These are phyloP conservation scores for Catocala nupta DNA, from an alignment of 2,888 invertebrate species.

Conservation along the genomic window DNA sequence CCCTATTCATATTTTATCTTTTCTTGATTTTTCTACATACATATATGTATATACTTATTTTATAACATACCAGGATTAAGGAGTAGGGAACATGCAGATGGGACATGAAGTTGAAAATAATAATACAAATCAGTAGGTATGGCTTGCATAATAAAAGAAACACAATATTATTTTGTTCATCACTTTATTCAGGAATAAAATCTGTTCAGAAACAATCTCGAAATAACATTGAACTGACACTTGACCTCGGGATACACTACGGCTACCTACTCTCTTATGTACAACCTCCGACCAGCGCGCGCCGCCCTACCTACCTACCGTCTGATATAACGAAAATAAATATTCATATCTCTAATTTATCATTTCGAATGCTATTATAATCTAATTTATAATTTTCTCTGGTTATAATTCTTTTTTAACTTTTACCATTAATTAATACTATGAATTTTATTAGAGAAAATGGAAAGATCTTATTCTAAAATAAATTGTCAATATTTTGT, in stretches of 20 bases:
- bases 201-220: slow-evolving; percentile 72
- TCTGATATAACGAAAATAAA: slow-evolving; percentile 78
- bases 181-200: slow-evolving; percentile 82
- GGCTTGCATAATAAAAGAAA: slow-evolving; percentile 28
- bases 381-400: slow-evolving; percentile 67
- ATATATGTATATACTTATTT: too few species aligned
- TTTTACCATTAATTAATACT: slow-evolving; percentile 46
- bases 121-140: too few species aligned
- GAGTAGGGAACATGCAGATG: too few species aligned
- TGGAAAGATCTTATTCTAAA: slow-evolving; percentile 58
- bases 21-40: too few species aligned
- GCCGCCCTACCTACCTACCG: slow-evolving; percentile 44
- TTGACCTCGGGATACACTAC: slow-evolving; percentile 51
- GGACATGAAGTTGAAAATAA: too few species aligned
- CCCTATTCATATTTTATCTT: too few species aligned
- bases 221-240: slow-evolving; percentile 61
- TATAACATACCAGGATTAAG: too few species aligned
- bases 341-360: slow-evolving; percentile 61
- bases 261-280: slow-evolving; percentile 57
- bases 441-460: slow-evolving; percentile 54
- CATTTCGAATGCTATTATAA: slow-evolving; percentile 62
- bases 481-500: slow-evolving; percentile 50
- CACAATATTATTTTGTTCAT: slow-evolving; percentile 55
- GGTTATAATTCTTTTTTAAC: slow-evolving; percentile 58
- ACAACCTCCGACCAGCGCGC: slow-evolving; percentile 48